Base-by-base conservation (phyloP, 2,888 invertebrate species). In the Galerucella nymphaeae region DNA sequence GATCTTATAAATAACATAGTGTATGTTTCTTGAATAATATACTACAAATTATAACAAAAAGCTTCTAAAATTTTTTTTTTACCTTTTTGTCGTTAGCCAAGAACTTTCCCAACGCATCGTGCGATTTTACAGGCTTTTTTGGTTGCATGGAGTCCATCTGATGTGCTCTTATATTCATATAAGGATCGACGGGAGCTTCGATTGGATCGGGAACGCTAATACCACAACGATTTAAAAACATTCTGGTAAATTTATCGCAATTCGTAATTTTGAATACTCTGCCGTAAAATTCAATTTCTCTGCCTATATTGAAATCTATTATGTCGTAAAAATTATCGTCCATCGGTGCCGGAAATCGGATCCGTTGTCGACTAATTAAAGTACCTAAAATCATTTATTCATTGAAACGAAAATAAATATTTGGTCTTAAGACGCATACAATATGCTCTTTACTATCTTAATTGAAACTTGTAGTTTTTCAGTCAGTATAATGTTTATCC, bases 221-320 rank as follows among this genome's bases (percentile, higher is more conserved):
- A 3, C 97, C 97, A 68, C 94, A 90, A 61, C 94, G 92, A 83
- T 94, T 93, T 8, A 97, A 87, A 85, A 96, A 97, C 67, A 91
- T 91, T 77, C 95, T 88, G 0, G 97, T 97, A 83, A 96, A 97
- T 78, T 91, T 90, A 84, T 98, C 97, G 84, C 97, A 97, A 79
- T 93, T 91, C 0, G 93, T 92, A 66, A 98, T 93, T 88, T 94
- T 91, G 83, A 90, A 96, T 10, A 92, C 90, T 83, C 94, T 92
- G 13, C 96, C 95, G 82, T 91, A 96, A 76, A 98, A 90, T 70
- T 92, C 90, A 13, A 96, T 90, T 82, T 94, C 93, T 68, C 89
- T 89, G 50, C 96, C 95, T 71, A 97, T 90, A 84, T 97, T 97
- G 53, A 98, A 89, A 86, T 97, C 96, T 18, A 96, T 90, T 16